A percentile compares a stretch with the other conserved stretches of the same genome.
These are phyloP conservation scores for Drosophila koepferae DNA, from an alignment of 2,888 invertebrate genomes.

Conservation along the genomic window DNA sequence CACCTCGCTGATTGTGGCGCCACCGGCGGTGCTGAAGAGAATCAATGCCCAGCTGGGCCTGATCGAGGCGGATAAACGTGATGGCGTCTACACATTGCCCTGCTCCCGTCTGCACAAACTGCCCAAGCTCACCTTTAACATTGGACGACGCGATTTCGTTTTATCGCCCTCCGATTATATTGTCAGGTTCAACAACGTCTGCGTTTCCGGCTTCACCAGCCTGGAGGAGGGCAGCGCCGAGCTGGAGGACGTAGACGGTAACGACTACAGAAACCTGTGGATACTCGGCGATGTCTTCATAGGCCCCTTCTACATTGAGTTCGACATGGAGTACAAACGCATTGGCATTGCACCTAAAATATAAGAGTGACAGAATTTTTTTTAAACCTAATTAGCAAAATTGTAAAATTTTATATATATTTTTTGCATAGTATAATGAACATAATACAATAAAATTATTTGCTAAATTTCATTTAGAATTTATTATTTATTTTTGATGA, in stretches of 20 bases:
- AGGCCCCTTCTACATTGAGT: slow-evolving; percentile 96
- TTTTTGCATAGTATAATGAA: not conserved
- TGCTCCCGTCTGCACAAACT: slow-evolving; percentile 91
- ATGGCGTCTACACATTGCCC: slow-evolving; percentile 92
- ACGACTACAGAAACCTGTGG: slow-evolving; percentile 88
- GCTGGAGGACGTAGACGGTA: slow-evolving; percentile 20
- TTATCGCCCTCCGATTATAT: slow-evolving; percentile 93
- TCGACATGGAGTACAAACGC: slow-evolving; percentile 93
- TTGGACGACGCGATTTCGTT: slow-evolving; percentile 90
- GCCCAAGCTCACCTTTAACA: slow-evolving; percentile 90
- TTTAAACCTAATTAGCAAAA: not conserved
- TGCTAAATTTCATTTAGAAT: too few relatives aligned
- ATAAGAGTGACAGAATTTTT: not conserved
- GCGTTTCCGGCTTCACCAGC: slow-evolving; percentile 95
- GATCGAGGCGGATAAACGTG: slow-evolving; percentile 7
- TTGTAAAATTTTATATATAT: not conserved
- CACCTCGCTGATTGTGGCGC: slow-evolving; percentile 96
- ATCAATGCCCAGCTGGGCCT: slow-evolving; percentile 48
- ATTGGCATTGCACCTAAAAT: slow-evolving; percentile 93
- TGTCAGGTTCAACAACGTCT: slow-evolving; percentile 87
- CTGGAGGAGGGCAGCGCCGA: slow-evolving; percentile 87
- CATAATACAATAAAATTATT: not conserved
- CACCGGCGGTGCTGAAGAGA: slow-evolving; percentile 23
- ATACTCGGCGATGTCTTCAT: slow-evolving; percentile 98
- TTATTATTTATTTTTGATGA: too few relatives aligned